Percentiles rank a stretch among this genome's conserved stretches.
phyloP scores from a whole-genome alignment of 92 coral and sea anemone genomes.

The Phenganax subtilis region DNA sequence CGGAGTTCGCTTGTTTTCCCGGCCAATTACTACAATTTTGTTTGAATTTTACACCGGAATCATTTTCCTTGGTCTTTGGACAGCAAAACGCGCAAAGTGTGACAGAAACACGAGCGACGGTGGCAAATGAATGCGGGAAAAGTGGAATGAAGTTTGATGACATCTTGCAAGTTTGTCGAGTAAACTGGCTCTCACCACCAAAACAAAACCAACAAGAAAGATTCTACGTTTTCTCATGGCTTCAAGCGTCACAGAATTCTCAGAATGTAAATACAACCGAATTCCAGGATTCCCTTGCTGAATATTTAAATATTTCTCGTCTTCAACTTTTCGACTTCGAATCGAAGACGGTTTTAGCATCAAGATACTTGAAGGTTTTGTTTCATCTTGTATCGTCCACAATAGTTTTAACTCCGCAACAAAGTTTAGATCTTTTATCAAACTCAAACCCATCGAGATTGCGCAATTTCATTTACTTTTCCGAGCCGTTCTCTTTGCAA shows the following conservation, averaged over 20 bases:
- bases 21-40: background rate
- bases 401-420: conserved; percentile 4
- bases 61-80: conserved; percentile 17
- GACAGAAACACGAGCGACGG: background rate
- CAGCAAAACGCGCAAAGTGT: background rate
- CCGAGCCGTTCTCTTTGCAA: background rate
- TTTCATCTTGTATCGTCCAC: conserved; percentile 8
- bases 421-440: conserved; percentile 5
- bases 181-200: conserved; percentile 11
- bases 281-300: conserved; percentile 15
- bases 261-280: background rate
- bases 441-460: background rate
- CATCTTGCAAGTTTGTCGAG: conserved; percentile 14
- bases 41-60: background rate
- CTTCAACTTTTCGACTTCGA: conserved; percentile 3
- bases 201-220: conserved; percentile 10
- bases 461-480: conserved; percentile 11
- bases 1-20: conserved; percentile 10
- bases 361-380: background rate
- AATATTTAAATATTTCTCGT: background rate
- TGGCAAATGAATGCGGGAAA: background rate
- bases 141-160: conserved; percentile 22
- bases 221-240: conserved; percentile 23
- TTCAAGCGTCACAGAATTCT: background rate
- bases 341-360: background rate